Evolutionary conservation across 2,888 invertebrate genomes (phyloP).

Genomic region (Hyppa rectilinea): DNA sequence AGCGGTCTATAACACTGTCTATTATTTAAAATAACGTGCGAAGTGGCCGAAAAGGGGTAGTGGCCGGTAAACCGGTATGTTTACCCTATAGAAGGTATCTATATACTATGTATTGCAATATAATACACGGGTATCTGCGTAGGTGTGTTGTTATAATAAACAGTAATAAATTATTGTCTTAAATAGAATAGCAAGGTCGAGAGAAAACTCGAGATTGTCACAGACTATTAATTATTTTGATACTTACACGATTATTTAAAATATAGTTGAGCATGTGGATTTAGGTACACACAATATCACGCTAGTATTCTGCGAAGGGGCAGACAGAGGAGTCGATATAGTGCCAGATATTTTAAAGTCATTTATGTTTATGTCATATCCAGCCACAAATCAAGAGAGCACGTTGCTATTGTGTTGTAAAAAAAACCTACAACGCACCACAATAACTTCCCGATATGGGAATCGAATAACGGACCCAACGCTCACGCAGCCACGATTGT

Average conservation of each 20-base stretch:
- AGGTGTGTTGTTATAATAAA: neutral
- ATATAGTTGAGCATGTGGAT: neutral
- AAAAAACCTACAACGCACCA: neutral
- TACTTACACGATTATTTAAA: neutral
- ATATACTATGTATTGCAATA: neutral
- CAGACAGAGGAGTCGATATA: neutral
- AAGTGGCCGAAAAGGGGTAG: too few species aligned
- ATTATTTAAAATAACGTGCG: too few species aligned
- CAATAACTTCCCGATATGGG: neutral
- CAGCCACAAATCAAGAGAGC: neutral
- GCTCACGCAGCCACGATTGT: too few species aligned
- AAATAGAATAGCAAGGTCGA: constrained; percentile 21
- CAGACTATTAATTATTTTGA: constrained; percentile 6
- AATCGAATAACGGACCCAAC: neutral
- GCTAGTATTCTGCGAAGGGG: neutral
- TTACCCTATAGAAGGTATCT: neutral
- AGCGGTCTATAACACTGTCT: too few species aligned
- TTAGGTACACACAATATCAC: neutral
- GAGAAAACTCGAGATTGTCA: constrained; percentile 7
- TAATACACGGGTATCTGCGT: constrained; percentile 1
- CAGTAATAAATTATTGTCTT: constrained; percentile 6
- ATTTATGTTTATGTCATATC: neutral
- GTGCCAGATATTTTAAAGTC: neutral
- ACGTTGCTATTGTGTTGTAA: neutral
- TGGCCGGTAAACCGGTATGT: too few species aligned